Evolutionary conservation across 1,140 invertebrate genomes (phyloP).

Genomic region (Ptiloglossa arizonensis): DNA sequence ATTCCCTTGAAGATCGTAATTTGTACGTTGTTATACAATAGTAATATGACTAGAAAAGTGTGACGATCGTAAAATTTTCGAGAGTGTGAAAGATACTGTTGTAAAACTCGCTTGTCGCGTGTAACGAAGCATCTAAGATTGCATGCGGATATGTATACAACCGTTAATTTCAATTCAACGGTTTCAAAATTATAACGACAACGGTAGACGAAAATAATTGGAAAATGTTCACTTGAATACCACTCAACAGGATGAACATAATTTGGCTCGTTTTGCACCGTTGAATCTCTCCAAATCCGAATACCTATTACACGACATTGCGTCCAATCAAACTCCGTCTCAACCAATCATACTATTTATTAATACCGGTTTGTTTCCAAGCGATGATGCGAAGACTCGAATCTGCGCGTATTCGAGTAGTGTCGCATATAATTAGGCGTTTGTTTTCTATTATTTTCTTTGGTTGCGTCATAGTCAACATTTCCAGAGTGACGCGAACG

Average conservation of each 20-base stretch:
- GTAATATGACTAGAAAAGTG: slow-evolving; percentile 13
- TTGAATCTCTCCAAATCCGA: neutral
- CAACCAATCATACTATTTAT: slow-evolving; percentile 21
- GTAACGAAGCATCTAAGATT: neutral
- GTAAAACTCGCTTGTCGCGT: neutral
- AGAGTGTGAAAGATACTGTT: neutral
- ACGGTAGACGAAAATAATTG: neutral
- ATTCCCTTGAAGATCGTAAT: neutral
- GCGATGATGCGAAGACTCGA: neutral
- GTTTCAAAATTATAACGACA: neutral
- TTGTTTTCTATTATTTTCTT: neutral
- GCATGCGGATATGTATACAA: neutral
- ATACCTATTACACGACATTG: neutral
- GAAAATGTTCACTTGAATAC: neutral
- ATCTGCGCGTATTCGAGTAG: slow-evolving; percentile 2
- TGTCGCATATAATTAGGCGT: slow-evolving; percentile 36
- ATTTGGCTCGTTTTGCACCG: neutral
- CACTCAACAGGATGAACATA: slow-evolving; percentile 18
- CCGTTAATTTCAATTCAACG: neutral
- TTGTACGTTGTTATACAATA: slow-evolving; percentile 5
- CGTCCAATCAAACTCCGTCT: slow-evolving; percentile 50
- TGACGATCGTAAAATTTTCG: neutral
- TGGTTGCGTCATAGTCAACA: too few relatives aligned
- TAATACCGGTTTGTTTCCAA: slow-evolving; percentile 2
- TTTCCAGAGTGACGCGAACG: neutral